Percentiles rank a stretch among this genome's conserved stretches.
Evolutionary conservation across 2,113 vertebrate genomes (phyloP).

Genomic region (Gambusia affinis): DNA sequence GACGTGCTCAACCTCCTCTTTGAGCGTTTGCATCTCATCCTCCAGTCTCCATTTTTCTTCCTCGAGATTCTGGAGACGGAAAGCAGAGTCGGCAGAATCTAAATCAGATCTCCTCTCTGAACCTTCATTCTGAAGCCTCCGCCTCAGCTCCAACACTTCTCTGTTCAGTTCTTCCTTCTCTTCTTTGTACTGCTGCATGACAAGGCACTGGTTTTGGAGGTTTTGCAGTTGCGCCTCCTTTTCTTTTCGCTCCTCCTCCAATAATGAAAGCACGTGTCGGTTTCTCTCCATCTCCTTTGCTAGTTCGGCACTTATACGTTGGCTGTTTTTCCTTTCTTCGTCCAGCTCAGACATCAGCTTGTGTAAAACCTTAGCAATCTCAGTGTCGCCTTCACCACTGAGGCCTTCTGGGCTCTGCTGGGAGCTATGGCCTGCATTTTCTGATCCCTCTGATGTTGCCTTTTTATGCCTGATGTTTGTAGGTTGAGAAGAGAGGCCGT

Average conservation of each 20-base stretch:
- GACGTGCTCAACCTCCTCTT: conserved; percentile 54
- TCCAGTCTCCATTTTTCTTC: conserved; percentile 52
- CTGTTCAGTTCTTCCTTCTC: conserved; percentile 81
- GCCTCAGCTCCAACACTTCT: conserved; percentile 76
- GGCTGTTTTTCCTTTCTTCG: conserved; percentile 59
- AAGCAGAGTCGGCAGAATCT: conserved; percentile 56
- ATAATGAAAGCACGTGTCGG: conserved; percentile 58
- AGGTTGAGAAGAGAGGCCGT: conserved; percentile 53
- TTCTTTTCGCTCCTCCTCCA: conserved; percentile 76
- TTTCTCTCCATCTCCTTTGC: conserved; percentile 65
- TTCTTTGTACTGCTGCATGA: conserved; percentile 73
- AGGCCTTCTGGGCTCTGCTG: conserved; percentile 33
- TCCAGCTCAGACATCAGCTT: conserved; percentile 74
- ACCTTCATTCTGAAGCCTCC: conserved; percentile 64
- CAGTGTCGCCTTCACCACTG: conserved; percentile 35
- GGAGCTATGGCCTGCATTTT: conserved; percentile 24
- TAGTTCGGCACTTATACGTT: conserved; percentile 57
- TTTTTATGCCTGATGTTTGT: conserved; percentile 60
- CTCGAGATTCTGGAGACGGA: conserved; percentile 63
- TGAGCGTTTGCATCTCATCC: conserved; percentile 52
- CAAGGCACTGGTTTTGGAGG: conserved; percentile 73
- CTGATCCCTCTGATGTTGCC: conserved; percentile 61
- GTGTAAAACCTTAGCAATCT: conserved; percentile 49
- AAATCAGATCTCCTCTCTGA: conserved; percentile 58
- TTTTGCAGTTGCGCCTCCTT: conserved; percentile 68